Base-by-base conservation (phyloP, 92 coral and sea anemone genomes). In the Hydrozoanthus gracilis region DNA sequence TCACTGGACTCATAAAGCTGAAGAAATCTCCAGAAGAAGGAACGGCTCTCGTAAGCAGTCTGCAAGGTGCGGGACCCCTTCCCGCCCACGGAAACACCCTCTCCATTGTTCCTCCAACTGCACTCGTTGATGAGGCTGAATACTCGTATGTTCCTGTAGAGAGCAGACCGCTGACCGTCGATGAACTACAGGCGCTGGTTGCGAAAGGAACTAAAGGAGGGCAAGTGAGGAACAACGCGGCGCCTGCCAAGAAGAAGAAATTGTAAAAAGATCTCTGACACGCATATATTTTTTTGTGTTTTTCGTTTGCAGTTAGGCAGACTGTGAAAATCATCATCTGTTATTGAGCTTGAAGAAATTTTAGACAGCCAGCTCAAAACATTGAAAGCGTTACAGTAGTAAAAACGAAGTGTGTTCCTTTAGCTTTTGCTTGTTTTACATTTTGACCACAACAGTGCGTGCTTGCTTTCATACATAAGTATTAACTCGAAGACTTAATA, bases 21-120 rank as follows among this genome's bases (percentile, higher is more conserved):
- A 97, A 97, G 71, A 71, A 71, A 18, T 85, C 84, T 3, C 80
- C 88, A n/a, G 88, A 83, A 50, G 92, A 88, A 7, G 93, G 93
- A 56, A 91, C 54, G 7, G 52, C 66, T 15, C 86, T 86, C 8
- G 7, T 83, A 8, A 94, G 95, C 15, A 91, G 96, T 18, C 89
- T 97, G 8, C 94, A 92, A 56, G 98, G 98, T 52, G 92, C 88
- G 12, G 98, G 95, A 3, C 98, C 98, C 7, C 90, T 91, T 49
- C 91, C 95, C 0, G 89, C 94, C 13, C 92, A 90, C 20, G 91
- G 68, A 4, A 89, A 87, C 65, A 65, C 92, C 4, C 58, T 91
- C 50, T 47, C 92, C 35, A 95, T 97, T 77, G 74, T 39, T 12
- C 98, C 98, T 11, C 99, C 99, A 7, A 82, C 92, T 13, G 92